These are phyloP conservation scores for Trissoscelio sp. DNA, from an alignment of 2,888 invertebrate species.

Conservation along the genomic window DNA sequence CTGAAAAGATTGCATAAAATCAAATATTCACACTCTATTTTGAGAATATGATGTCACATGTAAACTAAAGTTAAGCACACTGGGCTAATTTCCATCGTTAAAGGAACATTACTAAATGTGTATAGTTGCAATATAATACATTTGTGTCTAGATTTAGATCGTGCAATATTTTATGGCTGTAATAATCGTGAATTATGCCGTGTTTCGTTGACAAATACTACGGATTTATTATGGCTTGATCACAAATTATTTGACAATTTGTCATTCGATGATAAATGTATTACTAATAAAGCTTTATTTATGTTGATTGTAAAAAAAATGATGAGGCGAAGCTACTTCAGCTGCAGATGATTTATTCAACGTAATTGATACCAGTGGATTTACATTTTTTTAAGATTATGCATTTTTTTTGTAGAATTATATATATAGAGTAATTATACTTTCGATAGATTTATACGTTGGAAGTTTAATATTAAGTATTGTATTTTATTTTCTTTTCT, in stretches of 20 bases:
- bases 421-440: too few species aligned
- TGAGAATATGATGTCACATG: constrained; percentile 46
- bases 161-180: constrained; percentile 13
- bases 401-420: too few species aligned
- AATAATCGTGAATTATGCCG: constrained; percentile 31
- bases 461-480: too few species aligned
- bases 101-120: constrained; percentile 41
- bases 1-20: constrained; percentile 44
- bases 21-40: constrained; percentile 51
- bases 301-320: not conserved
- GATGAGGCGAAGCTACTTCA: too few species aligned
- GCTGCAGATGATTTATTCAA: not conserved
- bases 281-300: constrained; percentile 8
- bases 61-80: constrained; percentile 32
- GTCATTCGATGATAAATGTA: constrained; percentile 5
- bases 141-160: constrained; percentile 40
- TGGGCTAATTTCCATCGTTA: constrained; percentile 41
- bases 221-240: constrained; percentile 20
- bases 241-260: constrained; percentile 25
- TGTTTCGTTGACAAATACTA: constrained; percentile 7
- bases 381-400: too few species aligned
- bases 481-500: too few species aligned
- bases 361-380: too few species aligned
- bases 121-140: constrained; percentile 44
- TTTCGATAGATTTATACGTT: too few species aligned